These are phyloP conservation scores for Caenorhabditis panamensis DNA, from an alignment of 2,888 invertebrate species.

Conservation along the genomic window DNA sequence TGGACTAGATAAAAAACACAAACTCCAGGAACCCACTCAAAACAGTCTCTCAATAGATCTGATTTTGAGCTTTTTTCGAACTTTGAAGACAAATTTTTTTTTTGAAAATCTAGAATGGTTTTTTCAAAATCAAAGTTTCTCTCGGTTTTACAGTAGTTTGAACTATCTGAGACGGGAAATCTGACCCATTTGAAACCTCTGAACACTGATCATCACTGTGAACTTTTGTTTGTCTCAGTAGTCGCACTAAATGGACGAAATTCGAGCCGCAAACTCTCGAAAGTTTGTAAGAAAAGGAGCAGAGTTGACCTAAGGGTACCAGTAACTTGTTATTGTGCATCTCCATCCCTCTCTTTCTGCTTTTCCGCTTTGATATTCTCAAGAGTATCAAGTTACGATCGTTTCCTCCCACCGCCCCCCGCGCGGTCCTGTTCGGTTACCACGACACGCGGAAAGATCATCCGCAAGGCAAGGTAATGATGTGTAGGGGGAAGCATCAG, in stretches of 20 bases:
- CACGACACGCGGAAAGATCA: too few species aligned
- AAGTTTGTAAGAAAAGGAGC: conserved; percentile 12
- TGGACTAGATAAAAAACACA: too few species aligned
- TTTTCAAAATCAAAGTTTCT: too few species aligned
- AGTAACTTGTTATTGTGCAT: conserved; percentile 31
- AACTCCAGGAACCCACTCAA: too few species aligned
- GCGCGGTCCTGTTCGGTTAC: conserved; percentile 1
- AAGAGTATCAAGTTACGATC: conserved; percentile 26
- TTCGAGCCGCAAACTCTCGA: conserved; percentile 1
- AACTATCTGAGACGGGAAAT: background rate
- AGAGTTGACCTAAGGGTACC: background rate
- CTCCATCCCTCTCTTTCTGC: conserved; percentile 11
- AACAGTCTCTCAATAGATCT: too few species aligned
- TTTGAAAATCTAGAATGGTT: too few species aligned
- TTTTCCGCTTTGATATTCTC: background rate
- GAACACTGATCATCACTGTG: conserved; percentile 4
- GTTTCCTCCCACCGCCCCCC: background rate
- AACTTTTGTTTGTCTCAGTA: background rate
- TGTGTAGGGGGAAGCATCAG: conserved; percentile 22
- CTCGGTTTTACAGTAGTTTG: too few species aligned
- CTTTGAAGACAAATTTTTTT: too few species aligned
- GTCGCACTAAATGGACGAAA: background rate
- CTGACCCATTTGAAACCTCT: background rate
- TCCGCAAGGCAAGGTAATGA: conserved; percentile 6
- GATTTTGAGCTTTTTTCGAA: too few species aligned